Base-by-base conservation (phyloP, 2,797 vertebrate species). In the Crax fasciolata region DNA sequence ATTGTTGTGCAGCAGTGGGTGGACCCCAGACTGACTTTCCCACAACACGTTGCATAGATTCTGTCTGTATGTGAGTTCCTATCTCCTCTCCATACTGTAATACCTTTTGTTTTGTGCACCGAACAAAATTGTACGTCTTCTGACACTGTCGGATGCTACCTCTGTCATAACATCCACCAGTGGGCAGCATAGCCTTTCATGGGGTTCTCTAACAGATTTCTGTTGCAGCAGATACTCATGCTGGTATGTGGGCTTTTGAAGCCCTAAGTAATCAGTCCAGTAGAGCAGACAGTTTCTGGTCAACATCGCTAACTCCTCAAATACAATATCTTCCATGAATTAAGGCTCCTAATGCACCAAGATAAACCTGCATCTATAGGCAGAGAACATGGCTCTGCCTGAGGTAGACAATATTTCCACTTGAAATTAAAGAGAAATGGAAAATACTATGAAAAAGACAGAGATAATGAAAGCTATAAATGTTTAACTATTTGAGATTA, bases 101-200 rank as follows among this genome's bases (percentile, higher is more conserved):
- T 4, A 0, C 41, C 41, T 77, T 83, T 48, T 61, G 8, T 84
- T 88, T 80, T 79, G 41, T 51, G 82, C 30, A 67, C 48, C 49
- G 41, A 55, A 73, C 35, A 71, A 21, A 49, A 27, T 41, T 1
- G 1, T 20, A 4, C n/a, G 35, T 28, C 52, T 71, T 13, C 21
- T 24, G 58, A n/a, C 4, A 8, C 25, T 2, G 1, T 68, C 20
- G 0, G 5, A 83, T 23, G 41, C 48, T 55, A 1, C n/a, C 18
- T 93, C 48, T 86, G 28, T 63, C n/a, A 4, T 44, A 59, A 65
- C 44, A 59, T 7, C 28, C 54, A 51, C 6, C 39, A 78, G 32
- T 6, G 12, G 2, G 2, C 41, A 61, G 28, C 54, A 61, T 10
- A 52, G 49, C 41, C 65, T 4, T 2, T 13, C 24, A 44, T 28